These are phyloP conservation scores for Electrophaes corylata DNA, from an alignment of 2,888 invertebrate species.

Conservation along the genomic window DNA sequence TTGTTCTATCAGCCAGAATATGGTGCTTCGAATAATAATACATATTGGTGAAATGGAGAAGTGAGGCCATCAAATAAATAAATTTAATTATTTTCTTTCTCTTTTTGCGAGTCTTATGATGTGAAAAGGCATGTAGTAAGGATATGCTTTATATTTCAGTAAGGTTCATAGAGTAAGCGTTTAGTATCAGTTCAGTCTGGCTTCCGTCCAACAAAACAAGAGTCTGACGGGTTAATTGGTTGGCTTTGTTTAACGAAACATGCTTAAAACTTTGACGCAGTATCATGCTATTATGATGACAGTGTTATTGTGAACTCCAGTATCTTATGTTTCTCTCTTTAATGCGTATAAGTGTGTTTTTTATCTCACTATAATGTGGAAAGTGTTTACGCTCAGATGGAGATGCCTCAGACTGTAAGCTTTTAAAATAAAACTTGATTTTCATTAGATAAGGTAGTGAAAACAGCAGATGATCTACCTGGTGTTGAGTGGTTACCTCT, in stretches of 20 bases:
- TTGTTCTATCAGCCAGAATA: too few relatives aligned
- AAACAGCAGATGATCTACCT: too few relatives aligned
- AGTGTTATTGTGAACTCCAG: constrained; percentile 11
- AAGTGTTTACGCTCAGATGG: constrained; percentile 8
- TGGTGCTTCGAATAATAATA: too few relatives aligned
- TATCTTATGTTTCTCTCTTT: too few relatives aligned
- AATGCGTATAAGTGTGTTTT: background rate
- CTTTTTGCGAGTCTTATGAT: too few relatives aligned
- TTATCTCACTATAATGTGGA: constrained; percentile 8
- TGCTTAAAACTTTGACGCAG: constrained; percentile 21
- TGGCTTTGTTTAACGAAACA: constrained; percentile 26
- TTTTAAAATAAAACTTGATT: too few relatives aligned
- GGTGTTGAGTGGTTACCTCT: too few relatives aligned
- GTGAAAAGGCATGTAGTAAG: background rate
- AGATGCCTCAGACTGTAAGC: constrained; percentile 11
- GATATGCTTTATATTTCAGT: background rate
- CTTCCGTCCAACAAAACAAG: constrained; percentile 31
- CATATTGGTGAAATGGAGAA: too few relatives aligned
- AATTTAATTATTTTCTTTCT: too few relatives aligned
- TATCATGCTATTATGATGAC: constrained; percentile 6
- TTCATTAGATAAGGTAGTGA: too few relatives aligned
- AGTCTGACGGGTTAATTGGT: constrained; percentile 35
- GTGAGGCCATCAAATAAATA: too few relatives aligned
- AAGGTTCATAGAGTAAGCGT: constrained; percentile 17
- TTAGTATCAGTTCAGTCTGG: constrained; percentile 29